Percentiles rank a stretch among this genome's conserved stretches.
Conservation (phyloP, 1,140 invertebrate species). For the Drosophila parvula region DNA sequence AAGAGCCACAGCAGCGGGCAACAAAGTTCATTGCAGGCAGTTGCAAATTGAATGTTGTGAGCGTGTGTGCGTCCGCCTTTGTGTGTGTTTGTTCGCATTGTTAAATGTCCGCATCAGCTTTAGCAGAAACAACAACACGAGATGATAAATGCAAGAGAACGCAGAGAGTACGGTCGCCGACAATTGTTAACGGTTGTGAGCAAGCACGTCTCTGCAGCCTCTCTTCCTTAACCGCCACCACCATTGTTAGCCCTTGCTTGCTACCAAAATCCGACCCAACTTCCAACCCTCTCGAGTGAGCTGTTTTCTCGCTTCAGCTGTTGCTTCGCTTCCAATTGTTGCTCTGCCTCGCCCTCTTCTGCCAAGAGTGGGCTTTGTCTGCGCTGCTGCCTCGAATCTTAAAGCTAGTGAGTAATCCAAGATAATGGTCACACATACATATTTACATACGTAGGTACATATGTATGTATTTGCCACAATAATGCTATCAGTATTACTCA, state of each 20-base stretch:
- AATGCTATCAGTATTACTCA: slow-evolving; percentile 37
- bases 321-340: slow-evolving; percentile 40
- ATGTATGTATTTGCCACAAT: neutral
- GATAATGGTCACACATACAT: neutral
- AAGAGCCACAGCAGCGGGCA: slow-evolving; percentile 45
- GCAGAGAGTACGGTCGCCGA: slow-evolving; percentile 4
- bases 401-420: neutral
- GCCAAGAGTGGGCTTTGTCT: slow-evolving; percentile 1
- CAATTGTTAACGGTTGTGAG: slow-evolving; percentile 59
- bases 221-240: slow-evolving; percentile 7
- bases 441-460: no score
- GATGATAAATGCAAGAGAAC: slow-evolving; percentile 27
- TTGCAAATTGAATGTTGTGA: slow-evolving; percentile 68
- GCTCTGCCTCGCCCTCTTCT: neutral
- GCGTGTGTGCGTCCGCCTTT: slow-evolving; percentile 7
- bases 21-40: slow-evolving; percentile 75
- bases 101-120: slow-evolving; percentile 60
- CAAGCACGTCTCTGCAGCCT: slow-evolving; percentile 2
- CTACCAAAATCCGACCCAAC: slow-evolving; percentile 21
- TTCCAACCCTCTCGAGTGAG: slow-evolving; percentile 40
- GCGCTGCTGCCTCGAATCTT: neutral
- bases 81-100: slow-evolving; percentile 73
- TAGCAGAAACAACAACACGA: slow-evolving; percentile 14
- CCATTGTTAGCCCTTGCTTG: slow-evolving; percentile 10
- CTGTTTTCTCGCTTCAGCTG: slow-evolving; percentile 19